Conservation (phyloP, 35 echinoderm and acorn worm species). For the Patiria miniata region DNA sequence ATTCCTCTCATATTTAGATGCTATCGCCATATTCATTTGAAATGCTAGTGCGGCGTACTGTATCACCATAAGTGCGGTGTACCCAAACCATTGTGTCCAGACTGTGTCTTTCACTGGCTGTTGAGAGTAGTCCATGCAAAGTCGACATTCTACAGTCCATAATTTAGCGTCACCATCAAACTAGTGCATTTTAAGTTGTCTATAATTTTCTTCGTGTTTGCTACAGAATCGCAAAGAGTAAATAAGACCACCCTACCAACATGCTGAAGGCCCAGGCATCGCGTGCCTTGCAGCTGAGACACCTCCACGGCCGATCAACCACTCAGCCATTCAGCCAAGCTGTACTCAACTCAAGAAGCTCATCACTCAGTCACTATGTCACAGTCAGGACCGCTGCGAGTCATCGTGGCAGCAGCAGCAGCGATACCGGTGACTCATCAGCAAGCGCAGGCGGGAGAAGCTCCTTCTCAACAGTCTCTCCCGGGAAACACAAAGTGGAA, state of each 20-base stretch:
- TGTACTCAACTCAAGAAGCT: not conserved
- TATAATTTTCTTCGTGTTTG: not conserved
- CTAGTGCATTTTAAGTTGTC: too few species aligned
- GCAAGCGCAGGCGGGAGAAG: not conserved
- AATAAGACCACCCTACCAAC: not conserved
- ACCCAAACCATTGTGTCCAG: too few species aligned
- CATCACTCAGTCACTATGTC: not conserved
- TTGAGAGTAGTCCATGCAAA: too few species aligned
- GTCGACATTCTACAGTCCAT: too few species aligned
- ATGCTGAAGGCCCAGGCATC: conserved; percentile 59
- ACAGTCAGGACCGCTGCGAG: conserved; percentile 21
- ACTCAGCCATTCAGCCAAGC: not conserved
- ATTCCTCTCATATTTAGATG: too few species aligned
- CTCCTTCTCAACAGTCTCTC: not conserved
- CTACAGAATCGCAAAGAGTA: not conserved
- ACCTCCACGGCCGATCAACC: not conserved
- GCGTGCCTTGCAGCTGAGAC: conserved; percentile 29
- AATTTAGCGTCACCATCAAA: too few species aligned
- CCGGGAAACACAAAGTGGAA: conserved; percentile 24
- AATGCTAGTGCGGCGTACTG: too few species aligned
- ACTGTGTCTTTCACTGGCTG: too few species aligned
- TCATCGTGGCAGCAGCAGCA: conserved; percentile 41
- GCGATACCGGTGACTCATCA: conserved; percentile 21
- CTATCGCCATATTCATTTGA: too few species aligned
- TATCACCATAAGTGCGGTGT: too few species aligned